A percentile compares a stretch with the other conserved stretches of the same genome.
phyloP scores from a whole-genome alignment of 2,888 invertebrate genomes.

The Heteropelma amictum region DNA sequence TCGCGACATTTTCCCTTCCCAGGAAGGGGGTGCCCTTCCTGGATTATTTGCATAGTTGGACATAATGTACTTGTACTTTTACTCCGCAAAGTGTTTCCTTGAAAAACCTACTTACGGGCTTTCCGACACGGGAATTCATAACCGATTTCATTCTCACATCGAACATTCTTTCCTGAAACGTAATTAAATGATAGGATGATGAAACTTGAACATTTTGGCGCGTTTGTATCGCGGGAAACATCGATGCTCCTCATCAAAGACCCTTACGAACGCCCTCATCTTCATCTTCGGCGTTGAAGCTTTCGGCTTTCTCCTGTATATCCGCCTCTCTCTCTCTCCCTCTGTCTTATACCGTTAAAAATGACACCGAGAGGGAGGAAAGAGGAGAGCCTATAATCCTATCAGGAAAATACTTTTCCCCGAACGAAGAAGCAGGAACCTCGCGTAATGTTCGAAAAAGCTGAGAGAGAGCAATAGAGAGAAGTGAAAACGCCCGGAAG shows the following conservation, averaged over 20 bases:
- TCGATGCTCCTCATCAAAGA: conserved; percentile 16
- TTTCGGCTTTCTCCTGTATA: conserved; percentile 5
- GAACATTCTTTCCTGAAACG: conserved; percentile 25
- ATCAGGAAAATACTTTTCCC: conserved; percentile 64
- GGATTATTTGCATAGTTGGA: conserved; percentile 1
- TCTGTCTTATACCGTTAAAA: not conserved
- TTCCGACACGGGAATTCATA: no score
- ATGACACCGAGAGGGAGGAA: conserved; percentile 27
- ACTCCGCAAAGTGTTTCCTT: no score
- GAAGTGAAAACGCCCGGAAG: conserved; percentile 37
- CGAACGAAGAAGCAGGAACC: no score
- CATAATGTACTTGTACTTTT: not conserved
- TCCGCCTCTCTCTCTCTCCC: no score
- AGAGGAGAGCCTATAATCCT: conserved; percentile 65
- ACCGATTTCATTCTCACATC: conserved; percentile 48
- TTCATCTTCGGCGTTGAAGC: not conserved
- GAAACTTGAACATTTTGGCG: conserved; percentile 23
- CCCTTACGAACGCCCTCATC: conserved; percentile 15
- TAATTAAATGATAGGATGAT: conserved; percentile 55
- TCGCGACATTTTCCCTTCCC: not conserved
- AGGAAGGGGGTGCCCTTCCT: no score
- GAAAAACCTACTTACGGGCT: no score
- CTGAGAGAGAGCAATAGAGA: conserved; percentile 46
- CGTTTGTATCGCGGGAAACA: conserved; percentile 31
- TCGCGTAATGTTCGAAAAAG: no score